Conservation (phyloP, 2,113 vertebrate species). For the Hyaena hyaena region DNA sequence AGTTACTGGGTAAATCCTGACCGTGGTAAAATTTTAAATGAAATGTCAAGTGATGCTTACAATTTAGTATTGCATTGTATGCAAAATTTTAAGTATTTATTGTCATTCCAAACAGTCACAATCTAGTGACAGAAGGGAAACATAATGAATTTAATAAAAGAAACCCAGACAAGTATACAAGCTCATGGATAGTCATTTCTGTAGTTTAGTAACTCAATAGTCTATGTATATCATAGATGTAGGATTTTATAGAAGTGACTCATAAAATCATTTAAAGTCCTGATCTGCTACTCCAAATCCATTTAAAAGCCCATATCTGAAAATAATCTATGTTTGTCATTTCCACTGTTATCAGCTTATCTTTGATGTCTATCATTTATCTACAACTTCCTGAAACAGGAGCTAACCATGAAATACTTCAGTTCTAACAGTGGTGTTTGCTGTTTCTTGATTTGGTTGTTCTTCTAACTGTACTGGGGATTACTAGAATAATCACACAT, state of each 20-base stretch:
- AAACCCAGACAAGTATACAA: neutral
- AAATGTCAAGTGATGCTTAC: neutral
- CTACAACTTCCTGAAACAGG: neutral
- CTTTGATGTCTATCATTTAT: neutral
- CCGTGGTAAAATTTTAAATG: neutral
- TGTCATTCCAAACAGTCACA: neutral
- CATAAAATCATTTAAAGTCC: neutral
- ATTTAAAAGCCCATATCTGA: slow-evolving; percentile 13
- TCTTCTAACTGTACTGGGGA: neutral
- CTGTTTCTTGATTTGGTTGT: neutral
- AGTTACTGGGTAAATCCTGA: neutral
- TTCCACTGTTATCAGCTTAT: neutral
- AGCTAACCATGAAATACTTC: neutral
- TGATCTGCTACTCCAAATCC: neutral
- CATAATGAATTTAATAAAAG: neutral
- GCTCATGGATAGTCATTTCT: neutral
- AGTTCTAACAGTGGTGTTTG: neutral
- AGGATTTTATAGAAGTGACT: neutral
- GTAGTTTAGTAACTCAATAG: neutral
- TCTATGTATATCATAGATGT: neutral
- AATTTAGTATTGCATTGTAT: neutral
- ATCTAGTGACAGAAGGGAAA: neutral
- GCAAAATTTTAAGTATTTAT: neutral
- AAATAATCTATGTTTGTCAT: neutral
- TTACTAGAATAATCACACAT: neutral